phyloP scores from a whole-genome alignment of 2,113 vertebrate genomes.

The Dipodomys spectabilis region DNA sequence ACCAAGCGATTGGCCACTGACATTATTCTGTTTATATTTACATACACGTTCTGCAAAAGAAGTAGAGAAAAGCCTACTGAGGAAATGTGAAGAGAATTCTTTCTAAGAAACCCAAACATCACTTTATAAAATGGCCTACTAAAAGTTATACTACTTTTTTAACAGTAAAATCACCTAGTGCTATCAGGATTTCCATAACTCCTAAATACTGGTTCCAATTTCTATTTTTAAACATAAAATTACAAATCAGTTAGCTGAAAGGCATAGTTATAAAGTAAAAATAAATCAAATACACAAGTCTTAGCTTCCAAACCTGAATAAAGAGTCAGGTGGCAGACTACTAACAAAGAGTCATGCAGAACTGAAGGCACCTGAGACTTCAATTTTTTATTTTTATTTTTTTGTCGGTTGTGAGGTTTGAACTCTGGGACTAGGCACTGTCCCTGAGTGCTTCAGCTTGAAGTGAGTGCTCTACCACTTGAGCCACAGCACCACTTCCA shows the following conservation, averaged over 20 bases:
- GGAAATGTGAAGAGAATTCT: not conserved
- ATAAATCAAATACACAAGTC: not conserved
- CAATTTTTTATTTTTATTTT: not conserved
- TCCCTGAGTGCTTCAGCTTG: too few species aligned
- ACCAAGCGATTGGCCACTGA: conserved; percentile 96
- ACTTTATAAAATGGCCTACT: not conserved
- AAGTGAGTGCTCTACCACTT: too few species aligned
- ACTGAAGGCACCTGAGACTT: not conserved
- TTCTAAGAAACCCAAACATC: not conserved
- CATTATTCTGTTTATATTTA: conserved; percentile 99
- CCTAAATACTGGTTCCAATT: not conserved
- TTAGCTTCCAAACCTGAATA: not conserved
- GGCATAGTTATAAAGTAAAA: not conserved
- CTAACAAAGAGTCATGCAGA: not conserved
- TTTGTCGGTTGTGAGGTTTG: not conserved
- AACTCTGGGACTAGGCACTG: conserved; percentile 20
- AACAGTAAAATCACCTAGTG: not conserved
- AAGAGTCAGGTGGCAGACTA: not conserved
- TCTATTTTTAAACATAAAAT: conserved; percentile 38
- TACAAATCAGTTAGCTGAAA: conserved; percentile 9
- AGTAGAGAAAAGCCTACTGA: not conserved
- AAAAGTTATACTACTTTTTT: not conserved
- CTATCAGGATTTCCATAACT: not conserved
- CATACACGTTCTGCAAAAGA: conserved; percentile 94
- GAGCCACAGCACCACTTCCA: too few species aligned